Evolutionary conservation across 2,888 invertebrate species (phyloP).

Genomic region (Pediacus dermestoides): DNA sequence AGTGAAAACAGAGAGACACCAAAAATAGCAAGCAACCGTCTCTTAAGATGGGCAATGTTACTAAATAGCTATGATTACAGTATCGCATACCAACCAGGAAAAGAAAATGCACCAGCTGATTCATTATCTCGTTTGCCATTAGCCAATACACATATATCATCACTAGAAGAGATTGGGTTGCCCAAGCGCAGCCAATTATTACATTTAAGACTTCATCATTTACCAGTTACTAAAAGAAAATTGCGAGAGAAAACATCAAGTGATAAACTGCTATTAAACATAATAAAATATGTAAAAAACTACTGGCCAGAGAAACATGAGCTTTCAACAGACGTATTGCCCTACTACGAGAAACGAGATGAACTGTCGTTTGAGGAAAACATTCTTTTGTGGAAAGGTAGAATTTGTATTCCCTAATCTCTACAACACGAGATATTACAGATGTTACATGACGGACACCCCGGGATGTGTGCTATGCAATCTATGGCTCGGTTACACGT

Average conservation of each 20-base stretch:
- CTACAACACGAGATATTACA: constrained; percentile 6
- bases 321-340: not conserved
- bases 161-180: too few relatives aligned
- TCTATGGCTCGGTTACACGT: constrained; percentile 9
- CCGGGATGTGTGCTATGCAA: constrained; percentile 14
- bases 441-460: constrained; percentile 12
- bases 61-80: constrained; percentile 5
- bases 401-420: constrained; percentile 13
- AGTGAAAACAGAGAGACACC: constrained; percentile 9
- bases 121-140: not conserved
- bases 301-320: not conserved
- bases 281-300: too few relatives aligned
- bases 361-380: constrained; percentile 11
- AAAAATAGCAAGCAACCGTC: constrained; percentile 7
- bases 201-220: too few relatives aligned
- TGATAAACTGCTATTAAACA: too few relatives aligned
- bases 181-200: too few relatives aligned
- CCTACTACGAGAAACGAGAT: not conserved
- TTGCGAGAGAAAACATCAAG: too few relatives aligned
- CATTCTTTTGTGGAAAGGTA: constrained; percentile 8
- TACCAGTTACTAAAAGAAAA: too few relatives aligned
- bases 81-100: not conserved
- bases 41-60: constrained; percentile 5
- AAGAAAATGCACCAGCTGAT: not conserved
- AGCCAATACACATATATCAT: too few relatives aligned